Percentiles rank a stretch among this genome's conserved stretches.
Evolutionary conservation across 2,888 invertebrate genomes (phyloP).

Genomic region (Acanthopleura granulata): DNA sequence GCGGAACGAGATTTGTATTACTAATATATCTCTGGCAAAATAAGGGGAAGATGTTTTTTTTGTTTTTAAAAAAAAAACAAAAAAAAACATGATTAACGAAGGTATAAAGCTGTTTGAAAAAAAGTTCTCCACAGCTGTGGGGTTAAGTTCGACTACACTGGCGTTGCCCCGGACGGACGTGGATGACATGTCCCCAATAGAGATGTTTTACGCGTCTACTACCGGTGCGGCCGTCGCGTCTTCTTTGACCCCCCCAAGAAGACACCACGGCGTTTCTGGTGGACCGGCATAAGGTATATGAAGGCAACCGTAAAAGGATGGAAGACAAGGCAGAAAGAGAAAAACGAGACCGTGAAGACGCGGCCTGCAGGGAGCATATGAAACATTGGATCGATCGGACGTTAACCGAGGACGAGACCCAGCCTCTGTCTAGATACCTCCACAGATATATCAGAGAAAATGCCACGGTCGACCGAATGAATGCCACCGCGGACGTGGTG

Average conservation of each 20-base stretch:
- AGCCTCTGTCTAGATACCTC: neutral
- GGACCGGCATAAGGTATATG: neutral
- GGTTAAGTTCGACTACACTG: neutral
- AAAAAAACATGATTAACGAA: neutral
- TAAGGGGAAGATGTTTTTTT: neutral
- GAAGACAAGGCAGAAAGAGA: neutral
- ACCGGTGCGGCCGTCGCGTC: neutral
- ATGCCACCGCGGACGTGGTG: neutral
- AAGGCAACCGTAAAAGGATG: neutral
- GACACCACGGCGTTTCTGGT: neutral
- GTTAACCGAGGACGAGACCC: neutral
- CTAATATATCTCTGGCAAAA: neutral
- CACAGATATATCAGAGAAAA: neutral
- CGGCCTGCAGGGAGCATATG: neutral
- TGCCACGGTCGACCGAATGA: conserved; percentile 1
- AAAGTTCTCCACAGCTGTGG: neutral
- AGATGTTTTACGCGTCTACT: neutral
- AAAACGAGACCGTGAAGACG: neutral
- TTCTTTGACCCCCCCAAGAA: neutral
- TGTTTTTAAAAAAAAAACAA: too few species aligned
- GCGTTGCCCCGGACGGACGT: neutral
- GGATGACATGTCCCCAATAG: neutral
- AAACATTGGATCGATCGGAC: neutral
- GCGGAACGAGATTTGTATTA: neutral
- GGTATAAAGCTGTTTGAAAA: neutral